Base-by-base conservation (phyloP, 2,797 vertebrate genomes). In the Chaenodraco wilsoni region DNA sequence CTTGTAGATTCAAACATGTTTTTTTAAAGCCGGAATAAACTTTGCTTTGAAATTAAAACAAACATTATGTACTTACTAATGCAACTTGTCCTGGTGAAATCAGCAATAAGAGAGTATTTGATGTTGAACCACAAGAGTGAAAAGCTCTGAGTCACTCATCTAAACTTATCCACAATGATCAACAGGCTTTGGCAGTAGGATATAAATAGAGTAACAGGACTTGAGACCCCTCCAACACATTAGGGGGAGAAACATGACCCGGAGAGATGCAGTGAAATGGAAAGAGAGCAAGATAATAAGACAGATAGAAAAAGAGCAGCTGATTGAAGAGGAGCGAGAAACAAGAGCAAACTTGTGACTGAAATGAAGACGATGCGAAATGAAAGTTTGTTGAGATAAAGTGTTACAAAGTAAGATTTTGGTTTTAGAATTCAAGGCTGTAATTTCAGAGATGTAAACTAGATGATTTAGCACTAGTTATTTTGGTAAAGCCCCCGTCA, bases 161-260 rank as follows among this genome's bases (percentile, higher is more conserved):
- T 84, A 70, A 87, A 91, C 60, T 82, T 82, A 77, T 66, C 64
- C 55, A 48, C 67, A 65, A 76, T 50, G 27, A 85, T 87, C 88
- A 89, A 89, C 87, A 90, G 82, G 87, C 71, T 71, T 79, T 65
- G 56, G 80, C 75, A 74, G 69, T 3, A 43, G 61, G 78, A 75
- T 89, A 82, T 86, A 93, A 91, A 93, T 93, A 94, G 77, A 16
- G 83, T 82, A 69, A 86, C 84, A 65, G 51, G 67, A 84, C 87
- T 83, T 76, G 78, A 91, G 88, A 84, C 80, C 79, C 81, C 81
- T 85, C 78, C 85, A 82, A 87, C 90, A 87, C 83, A 88, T 79
- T 59, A 46, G 59, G 33, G 49, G 78, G 73, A 65, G 76, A 70
- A 65, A 80, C 82, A 61, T 71, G 78, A 86, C 81, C 78, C 78